phyloP scores from a whole-genome alignment of 1,140 invertebrate species.

The Arctopsyche grandis region DNA sequence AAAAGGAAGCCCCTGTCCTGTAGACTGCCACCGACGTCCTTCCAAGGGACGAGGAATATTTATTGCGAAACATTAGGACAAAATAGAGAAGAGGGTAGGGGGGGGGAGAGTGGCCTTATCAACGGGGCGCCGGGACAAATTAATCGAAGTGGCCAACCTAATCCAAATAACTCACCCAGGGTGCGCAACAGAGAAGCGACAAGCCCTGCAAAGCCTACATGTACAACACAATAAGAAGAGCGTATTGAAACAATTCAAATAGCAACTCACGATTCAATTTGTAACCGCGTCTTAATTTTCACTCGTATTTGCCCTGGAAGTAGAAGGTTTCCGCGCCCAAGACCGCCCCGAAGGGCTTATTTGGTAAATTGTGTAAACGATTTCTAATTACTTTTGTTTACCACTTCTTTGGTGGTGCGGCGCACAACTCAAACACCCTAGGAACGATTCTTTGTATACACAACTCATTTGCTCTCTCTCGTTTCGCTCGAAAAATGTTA shows the following conservation, averaged over 20 bases:
- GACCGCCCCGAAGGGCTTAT: no score
- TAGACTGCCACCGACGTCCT: not conserved
- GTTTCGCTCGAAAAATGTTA: not conserved
- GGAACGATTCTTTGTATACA: slow-evolving; percentile 2
- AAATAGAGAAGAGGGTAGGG: slow-evolving; percentile 14
- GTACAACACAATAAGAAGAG: no score
- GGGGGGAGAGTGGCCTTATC: not conserved
- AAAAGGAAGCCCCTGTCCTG: not conserved
- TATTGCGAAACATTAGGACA: slow-evolving; percentile 37
- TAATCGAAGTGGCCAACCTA: slow-evolving; percentile 14
- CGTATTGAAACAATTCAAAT: no score
- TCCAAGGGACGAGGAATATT: slow-evolving; percentile 24
- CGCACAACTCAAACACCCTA: not conserved
- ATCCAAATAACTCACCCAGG: not conserved
- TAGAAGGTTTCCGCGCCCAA: no score
- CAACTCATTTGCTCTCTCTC: not conserved
- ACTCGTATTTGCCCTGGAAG: no score
- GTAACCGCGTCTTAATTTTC: not conserved
- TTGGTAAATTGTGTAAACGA: slow-evolving; percentile 15
- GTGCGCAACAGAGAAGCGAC: not conserved
- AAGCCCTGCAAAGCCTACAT: no score
- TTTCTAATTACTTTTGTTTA: slow-evolving; percentile 32
- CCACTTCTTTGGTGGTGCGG: not conserved
- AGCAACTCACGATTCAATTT: not conserved
- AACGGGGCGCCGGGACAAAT: slow-evolving; percentile 29